Evolutionary conservation across 2,797 vertebrate genomes (phyloP).

Genomic region (Dendrocincla tyrannina): DNA sequence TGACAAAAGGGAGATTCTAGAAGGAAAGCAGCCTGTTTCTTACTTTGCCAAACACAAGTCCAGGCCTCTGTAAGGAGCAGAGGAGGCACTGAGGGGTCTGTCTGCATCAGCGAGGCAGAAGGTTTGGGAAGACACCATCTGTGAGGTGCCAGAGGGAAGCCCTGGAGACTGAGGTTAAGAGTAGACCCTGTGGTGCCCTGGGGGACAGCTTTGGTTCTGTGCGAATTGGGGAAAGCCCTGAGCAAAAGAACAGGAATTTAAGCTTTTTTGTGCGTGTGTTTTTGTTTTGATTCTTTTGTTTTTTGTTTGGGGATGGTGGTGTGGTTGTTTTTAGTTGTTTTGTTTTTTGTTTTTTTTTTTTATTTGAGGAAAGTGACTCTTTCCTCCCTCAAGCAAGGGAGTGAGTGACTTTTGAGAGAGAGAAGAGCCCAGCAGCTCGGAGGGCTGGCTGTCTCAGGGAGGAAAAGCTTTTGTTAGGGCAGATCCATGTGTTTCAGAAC

Average conservation of each 20-base stretch:
- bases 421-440: neutral
- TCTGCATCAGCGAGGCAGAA: neutral
- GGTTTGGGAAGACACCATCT: constrained; percentile 33
- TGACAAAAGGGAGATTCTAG: neutral
- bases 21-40: neutral
- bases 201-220: neutral
- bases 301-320: no score
- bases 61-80: neutral
- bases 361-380: neutral
- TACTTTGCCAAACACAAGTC: neutral
- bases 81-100: neutral
- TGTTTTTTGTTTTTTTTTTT: no score
- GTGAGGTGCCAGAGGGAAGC: constrained; percentile 2
- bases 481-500: neutral
- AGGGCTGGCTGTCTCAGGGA: neutral
- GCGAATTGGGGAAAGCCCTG: neutral
- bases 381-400: neutral
- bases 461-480: neutral
- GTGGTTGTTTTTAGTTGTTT: no score
- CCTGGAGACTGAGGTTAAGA: neutral
- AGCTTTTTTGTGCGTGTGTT: no score
- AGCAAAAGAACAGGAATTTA: neutral
- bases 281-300: no score
- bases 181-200: neutral
- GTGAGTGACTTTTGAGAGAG: neutral